Evolutionary conservation across 2,888 invertebrate species (phyloP).

Genomic region (Drymonia ruficornis): DNA sequence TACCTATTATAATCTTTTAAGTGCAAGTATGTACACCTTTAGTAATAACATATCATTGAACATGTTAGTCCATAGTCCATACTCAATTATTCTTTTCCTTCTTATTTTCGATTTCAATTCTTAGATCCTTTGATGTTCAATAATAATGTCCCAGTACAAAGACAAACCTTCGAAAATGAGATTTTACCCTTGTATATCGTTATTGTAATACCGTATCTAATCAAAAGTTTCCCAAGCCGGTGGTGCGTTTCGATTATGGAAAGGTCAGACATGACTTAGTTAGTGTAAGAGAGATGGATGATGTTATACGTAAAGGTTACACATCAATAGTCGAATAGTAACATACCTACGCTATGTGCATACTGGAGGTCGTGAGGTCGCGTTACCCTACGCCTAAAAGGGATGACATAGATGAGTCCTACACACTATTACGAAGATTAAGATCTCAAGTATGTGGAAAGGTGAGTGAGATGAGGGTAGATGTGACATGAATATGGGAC

Average conservation of each 20-base stretch:
- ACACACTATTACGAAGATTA: background rate
- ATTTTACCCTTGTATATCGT: background rate
- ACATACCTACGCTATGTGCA: background rate
- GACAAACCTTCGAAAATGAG: background rate
- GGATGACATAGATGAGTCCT: background rate
- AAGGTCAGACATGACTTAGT: constrained; percentile 20
- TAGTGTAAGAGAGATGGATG: constrained; percentile 12
- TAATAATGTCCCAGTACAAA: background rate
- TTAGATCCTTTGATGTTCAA: background rate
- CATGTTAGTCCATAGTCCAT: no score
- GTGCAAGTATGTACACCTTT: no score
- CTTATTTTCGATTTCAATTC: no score
- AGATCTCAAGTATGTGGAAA: background rate
- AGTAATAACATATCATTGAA: no score
- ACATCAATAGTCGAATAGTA: constrained; percentile 7
- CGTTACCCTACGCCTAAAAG: background rate
- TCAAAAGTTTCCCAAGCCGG: constrained; percentile 20
- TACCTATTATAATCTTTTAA: no score
- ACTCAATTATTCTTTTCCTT: no score
- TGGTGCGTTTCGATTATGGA: constrained; percentile 16
- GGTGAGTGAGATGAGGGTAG: background rate
- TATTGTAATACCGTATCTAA: background rate
- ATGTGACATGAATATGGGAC: no score
- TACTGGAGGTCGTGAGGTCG: background rate
- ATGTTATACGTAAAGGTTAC: constrained; percentile 18